phyloP scores from a whole-genome alignment of 2,888 invertebrate genomes.

The Neoascia interrupta region DNA sequence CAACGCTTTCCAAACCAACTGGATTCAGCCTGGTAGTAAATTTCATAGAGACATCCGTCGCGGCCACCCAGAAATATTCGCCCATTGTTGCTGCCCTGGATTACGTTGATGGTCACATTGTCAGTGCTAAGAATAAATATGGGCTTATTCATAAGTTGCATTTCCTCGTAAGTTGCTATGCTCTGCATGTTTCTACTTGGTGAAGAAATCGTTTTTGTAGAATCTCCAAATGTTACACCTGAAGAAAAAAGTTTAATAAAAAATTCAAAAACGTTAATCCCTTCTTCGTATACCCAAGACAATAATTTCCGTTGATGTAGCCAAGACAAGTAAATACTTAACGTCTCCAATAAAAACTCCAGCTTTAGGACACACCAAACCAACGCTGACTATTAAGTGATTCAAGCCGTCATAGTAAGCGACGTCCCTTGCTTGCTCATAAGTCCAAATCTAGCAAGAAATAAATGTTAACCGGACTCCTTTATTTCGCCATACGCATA shows the following conservation, averaged over 20 bases:
- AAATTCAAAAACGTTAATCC: background rate
- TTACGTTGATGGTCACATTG: slow-evolving; percentile 90
- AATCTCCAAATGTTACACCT: slow-evolving; percentile 78
- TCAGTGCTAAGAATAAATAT: slow-evolving; percentile 95
- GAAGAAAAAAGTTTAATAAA: background rate
- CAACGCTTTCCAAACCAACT: slow-evolving; percentile 98
- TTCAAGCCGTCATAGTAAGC: slow-evolving; percentile 97
- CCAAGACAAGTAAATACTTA: slow-evolving; percentile 92
- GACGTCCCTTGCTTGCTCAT: slow-evolving; percentile 95
- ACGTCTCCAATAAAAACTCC: slow-evolving; percentile 95
- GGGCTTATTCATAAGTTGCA: slow-evolving; percentile 96
- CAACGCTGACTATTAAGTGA: slow-evolving; percentile 96
- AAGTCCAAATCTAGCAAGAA: slow-evolving; percentile 87
- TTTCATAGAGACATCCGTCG: slow-evolving; percentile 96
- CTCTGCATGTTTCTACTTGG: slow-evolving; percentile 72
- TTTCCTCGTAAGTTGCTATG: slow-evolving; percentile 82
- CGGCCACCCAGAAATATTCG: slow-evolving; percentile 96
- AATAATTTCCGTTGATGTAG: slow-evolving; percentile 97
- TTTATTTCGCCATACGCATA: too few species aligned
- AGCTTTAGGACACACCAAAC: slow-evolving; percentile 91
- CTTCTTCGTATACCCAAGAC: slow-evolving; percentile 74
- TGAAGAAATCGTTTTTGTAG: slow-evolving; percentile 74
- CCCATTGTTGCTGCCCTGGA: slow-evolving; percentile 90
- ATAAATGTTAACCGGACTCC: background rate
- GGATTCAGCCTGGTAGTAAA: slow-evolving; percentile 93